These are phyloP conservation scores for Drosophila lutescens DNA, from an alignment of 2,888 invertebrate species.

Conservation along the genomic window DNA sequence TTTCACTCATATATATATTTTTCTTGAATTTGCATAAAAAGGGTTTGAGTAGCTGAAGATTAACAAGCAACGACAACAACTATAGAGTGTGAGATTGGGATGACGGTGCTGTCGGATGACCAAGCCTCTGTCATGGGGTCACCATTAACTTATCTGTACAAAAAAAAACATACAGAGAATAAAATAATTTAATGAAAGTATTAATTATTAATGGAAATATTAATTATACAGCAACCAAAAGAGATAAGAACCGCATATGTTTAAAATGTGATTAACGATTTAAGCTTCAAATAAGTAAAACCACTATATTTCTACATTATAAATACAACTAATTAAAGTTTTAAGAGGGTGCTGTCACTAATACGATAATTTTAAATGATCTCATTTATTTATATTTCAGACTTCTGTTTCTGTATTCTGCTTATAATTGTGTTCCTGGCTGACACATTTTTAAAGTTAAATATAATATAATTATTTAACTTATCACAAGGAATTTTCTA, in stretches of 20 bases:
- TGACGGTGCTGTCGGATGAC: slow-evolving; percentile 21
- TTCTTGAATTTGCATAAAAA: slow-evolving; percentile 77
- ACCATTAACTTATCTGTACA: slow-evolving; percentile 37
- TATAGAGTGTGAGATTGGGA: slow-evolving; percentile 9
- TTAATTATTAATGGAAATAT: slow-evolving; percentile 41
- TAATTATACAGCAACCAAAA: slow-evolving; percentile 31
- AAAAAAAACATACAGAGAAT: slow-evolving; percentile 3
- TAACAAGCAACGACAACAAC: slow-evolving; percentile 56
- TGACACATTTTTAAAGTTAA: not conserved
- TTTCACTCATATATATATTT: slow-evolving; percentile 67
- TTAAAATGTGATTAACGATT: slow-evolving; percentile 20
- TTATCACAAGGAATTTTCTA: not conserved
- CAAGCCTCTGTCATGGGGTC: slow-evolving; percentile 33
- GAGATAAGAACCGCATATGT: slow-evolving; percentile 26
- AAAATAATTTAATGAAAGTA: slow-evolving; percentile 22
- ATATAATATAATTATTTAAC: too few species aligned
- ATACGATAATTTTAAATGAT: not conserved
- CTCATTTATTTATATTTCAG: not conserved
- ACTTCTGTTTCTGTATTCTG: not conserved
- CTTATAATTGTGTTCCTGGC: not conserved
- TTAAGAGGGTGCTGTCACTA: not conserved
- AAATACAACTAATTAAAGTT: not conserved
- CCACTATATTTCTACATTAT: not conserved
- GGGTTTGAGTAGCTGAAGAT: slow-evolving; percentile 80
- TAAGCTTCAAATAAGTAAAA: not conserved